Percentiles rank a stretch among this genome's conserved stretches.
phyloP scores from a whole-genome alignment of 2,797 vertebrate species.

The Scolopax bukidnonensis region DNA sequence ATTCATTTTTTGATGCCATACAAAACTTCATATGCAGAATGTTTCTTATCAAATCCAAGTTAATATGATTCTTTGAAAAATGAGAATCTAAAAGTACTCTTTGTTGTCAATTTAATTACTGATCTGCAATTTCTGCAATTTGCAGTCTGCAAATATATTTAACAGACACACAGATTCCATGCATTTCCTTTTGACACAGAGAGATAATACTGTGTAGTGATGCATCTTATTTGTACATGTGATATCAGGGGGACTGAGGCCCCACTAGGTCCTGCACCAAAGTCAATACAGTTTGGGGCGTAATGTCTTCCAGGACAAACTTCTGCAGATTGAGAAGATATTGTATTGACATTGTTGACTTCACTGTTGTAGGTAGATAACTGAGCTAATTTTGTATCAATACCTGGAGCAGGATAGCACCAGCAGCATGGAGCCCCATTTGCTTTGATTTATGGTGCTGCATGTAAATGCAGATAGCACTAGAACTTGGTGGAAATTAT shows the following conservation, averaged over 20 bases:
- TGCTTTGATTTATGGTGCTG: not conserved
- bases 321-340: not conserved
- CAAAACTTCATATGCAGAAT: not conserved
- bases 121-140: not conserved
- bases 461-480: not conserved
- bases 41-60: not conserved
- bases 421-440: not conserved
- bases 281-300: not conserved
- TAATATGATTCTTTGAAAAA: not conserved
- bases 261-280: not conserved
- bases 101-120: not conserved
- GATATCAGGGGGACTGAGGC: not conserved
- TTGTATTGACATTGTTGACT: rapidly evolving
- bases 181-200: not conserved
- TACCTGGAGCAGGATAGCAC: not conserved
- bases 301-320: not conserved
- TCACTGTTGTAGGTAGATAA: not conserved
- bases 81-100: not conserved
- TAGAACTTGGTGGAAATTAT: not conserved
- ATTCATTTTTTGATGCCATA: rapidly evolving
- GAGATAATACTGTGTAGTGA: not conserved
- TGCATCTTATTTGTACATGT: not conserved
- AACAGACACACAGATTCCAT: not conserved
- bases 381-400: not conserved
- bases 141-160: not conserved